Evolutionary conservation across 1,140 invertebrate species (phyloP), one percentile per base, ranked within the genome.

Genomic region (Drosophila nikananu): DNA sequence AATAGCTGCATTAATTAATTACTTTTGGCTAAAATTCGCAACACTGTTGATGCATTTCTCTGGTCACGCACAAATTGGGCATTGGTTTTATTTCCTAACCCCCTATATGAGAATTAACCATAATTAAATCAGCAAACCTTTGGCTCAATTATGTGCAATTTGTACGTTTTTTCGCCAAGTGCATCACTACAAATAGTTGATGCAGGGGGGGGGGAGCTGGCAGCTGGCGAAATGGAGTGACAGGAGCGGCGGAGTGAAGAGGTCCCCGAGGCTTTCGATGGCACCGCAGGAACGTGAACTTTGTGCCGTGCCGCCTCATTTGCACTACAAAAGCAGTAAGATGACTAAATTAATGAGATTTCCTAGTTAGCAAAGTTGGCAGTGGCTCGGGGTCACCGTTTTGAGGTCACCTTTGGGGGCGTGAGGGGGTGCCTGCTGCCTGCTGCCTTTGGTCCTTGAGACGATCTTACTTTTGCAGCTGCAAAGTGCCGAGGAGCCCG

Each of bases 341-440:
- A 82, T 87, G 80, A 44, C 80, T 80, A 86, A 87, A 87, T 87
- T 87, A 86, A 86, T 86, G 83, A 77, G 80, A 87, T 86, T 74
- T 74, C 55, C 67, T 73, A 74, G 71, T 73, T 73, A 37, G 71
- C 55, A 73, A 73, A 74, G 68, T 74, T 73, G 54, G 46, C 48
- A 21, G 21, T 27, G 63, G 57, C 55, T 61, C 64, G 57, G 74
- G 64, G 64, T 68, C 75, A 68, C 64, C 71, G 55, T 42, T 73
- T 61, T 55, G 67, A 61, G 71, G 71, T 73, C 71, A 73, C 35
- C 66, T 23, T 49, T 49, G 30, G 13, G 13, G 25, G 25, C 32
- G 52, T 8, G 3, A 10, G n/a, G 32, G 15, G 32, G 15, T 19
- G 51, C 46, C 4, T 13, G 25, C 49, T 2, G 30, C 19, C 8